Evolutionary conservation across 2,888 invertebrate species (phyloP), one percentile per base, ranked within the genome.

Genomic region (Platypus cylindrus): DNA sequence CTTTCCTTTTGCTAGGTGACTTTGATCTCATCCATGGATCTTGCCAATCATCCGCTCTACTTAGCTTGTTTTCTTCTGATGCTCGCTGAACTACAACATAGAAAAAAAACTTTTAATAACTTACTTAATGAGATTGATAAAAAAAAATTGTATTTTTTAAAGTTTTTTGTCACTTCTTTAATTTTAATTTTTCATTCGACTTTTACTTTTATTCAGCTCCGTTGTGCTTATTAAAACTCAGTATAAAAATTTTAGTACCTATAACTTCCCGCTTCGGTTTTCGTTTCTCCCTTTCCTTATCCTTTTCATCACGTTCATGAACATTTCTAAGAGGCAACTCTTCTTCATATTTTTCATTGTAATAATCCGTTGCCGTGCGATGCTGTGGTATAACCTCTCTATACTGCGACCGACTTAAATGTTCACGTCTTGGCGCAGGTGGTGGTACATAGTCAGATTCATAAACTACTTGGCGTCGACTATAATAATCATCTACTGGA

Each of bases 1-100:
- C 40, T 41, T 75, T 73, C 23, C 72, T 54, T 40, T 64, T 68
- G 1, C 74, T 65, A 57, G 75, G 76, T 3, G 77, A 77, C 48
- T 78, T 78, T 3, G 74, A 71, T 18, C 79, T 64, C 79, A 87
- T 87, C 93, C 93, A 94, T 0, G 93, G 93, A 65, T 94, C 93
- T 26, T 82, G 83, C 91, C 93, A 94, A 52, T 91, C 91, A 56
- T 93, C 91, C 1, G 75, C 81, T 26, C 73, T 71, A 18, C 52
- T 53, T 7, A 33, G 37, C 49, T 40, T 37, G n/a, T 39, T 38
- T 23, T 47, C 48, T 25, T 47, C 53, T n/a, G 36, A 38, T 2
- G 40, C 76, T 16, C 82, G 71, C 56, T 83, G 82, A 1, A 84
- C 81, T 44, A 81, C 82, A 2, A 83, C 8, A 28, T n/a, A 11